phyloP scores from a whole-genome alignment of 53 echinoderm and acorn worm species.

The Pentamera pediparva region DNA sequence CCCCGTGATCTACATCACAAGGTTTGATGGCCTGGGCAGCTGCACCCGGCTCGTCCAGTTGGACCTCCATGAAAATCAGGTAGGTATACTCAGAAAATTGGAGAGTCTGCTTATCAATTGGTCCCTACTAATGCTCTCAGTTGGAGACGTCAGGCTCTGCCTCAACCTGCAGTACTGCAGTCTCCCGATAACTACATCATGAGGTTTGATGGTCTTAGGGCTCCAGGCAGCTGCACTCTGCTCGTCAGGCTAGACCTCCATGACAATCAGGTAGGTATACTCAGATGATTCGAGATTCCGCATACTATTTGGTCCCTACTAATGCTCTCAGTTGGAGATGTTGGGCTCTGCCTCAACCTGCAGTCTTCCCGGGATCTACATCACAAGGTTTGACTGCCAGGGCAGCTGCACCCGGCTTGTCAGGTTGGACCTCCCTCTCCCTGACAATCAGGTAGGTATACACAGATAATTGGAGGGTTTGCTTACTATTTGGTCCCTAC shows the following conservation, averaged over 20 bases:
- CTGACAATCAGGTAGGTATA: slow-evolving; percentile 81
- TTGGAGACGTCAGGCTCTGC: too few species aligned
- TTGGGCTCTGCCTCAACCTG: slow-evolving; percentile 47
- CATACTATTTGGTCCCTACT: too few species aligned
- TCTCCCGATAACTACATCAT: slow-evolving; percentile 80
- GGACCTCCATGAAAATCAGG: slow-evolving; percentile 89
- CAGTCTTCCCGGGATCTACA: slow-evolving; percentile 81
- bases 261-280: slow-evolving; percentile 80
- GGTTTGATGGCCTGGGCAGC: slow-evolving; percentile 58
- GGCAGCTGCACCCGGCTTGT: slow-evolving; percentile 57
- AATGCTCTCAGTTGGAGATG: too few species aligned
- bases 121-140: too few species aligned
- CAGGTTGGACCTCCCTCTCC: slow-evolving; percentile 77
- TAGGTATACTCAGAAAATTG: too few species aligned
- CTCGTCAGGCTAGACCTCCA: slow-evolving; percentile 80
- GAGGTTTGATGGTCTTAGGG: slow-evolving; percentile 61
- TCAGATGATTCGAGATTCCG: too few species aligned
- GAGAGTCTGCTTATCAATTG: too few species aligned
- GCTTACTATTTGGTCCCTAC: too few species aligned
- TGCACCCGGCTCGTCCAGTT: slow-evolving; percentile 66
- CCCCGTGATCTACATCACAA: slow-evolving; percentile 72
- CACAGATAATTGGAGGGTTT: too few species aligned
- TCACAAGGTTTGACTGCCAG: slow-evolving; percentile 64
- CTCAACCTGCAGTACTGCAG: too few species aligned
- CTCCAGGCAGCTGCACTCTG: slow-evolving; percentile 48